Conservation (phyloP, 2,113 vertebrate species). For the Machaerirhynchus nigripectus region DNA sequence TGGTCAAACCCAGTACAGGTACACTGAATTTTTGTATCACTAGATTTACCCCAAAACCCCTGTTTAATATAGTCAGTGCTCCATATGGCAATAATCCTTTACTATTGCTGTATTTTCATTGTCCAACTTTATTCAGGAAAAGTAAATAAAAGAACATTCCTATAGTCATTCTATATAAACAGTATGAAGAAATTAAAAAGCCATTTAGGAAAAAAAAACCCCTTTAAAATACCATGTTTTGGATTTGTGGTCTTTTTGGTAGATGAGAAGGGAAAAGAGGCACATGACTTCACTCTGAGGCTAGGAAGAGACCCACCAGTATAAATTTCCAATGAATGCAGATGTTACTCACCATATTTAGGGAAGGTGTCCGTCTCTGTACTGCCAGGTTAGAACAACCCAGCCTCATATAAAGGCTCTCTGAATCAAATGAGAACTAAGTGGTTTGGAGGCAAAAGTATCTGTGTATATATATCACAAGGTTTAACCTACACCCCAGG, state of each 20-base stretch:
- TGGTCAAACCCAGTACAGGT: background rate
- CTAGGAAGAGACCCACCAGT: background rate
- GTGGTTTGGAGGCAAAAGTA: constrained; percentile 57
- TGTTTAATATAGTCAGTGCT: background rate
- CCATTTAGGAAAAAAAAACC: background rate
- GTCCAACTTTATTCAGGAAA: background rate
- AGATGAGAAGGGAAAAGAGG: background rate
- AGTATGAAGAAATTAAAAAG: background rate
- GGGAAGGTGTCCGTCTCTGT: background rate
- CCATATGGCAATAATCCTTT: background rate
- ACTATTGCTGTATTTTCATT: background rate
- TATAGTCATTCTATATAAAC: background rate
- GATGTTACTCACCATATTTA: constrained; percentile 65
- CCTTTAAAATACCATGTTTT: background rate
- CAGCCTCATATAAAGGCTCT: background rate
- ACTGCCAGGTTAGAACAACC: background rate
- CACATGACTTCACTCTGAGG: background rate
- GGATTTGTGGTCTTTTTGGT: background rate
- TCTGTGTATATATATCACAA: background rate
- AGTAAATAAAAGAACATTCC: background rate
- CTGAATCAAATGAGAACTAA: constrained; percentile 67
- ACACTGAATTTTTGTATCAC: background rate
- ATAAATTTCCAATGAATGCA: background rate
- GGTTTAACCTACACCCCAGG: constrained; percentile 62
- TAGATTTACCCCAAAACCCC: background rate